A percentile compares a stretch with the other conserved stretches of the same genome.
phyloP scores from a whole-genome alignment of 2,888 invertebrate genomes.

The Ditula angustiorana region DNA sequence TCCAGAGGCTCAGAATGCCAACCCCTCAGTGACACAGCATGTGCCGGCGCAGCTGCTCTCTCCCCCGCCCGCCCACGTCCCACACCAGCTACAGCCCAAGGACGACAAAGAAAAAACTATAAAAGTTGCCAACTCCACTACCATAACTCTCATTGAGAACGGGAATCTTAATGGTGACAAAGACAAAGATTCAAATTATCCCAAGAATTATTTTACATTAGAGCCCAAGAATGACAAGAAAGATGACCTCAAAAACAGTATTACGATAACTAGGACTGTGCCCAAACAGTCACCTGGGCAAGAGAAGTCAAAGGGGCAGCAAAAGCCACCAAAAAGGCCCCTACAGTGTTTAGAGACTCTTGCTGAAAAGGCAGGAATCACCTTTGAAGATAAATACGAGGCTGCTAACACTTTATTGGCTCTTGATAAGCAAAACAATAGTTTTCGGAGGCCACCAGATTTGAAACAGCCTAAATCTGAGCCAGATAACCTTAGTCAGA shows the following conservation, averaged over 20 bases:
- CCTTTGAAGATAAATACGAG: constrained; percentile 91
- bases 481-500: constrained; percentile 65
- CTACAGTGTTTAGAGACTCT: constrained; percentile 90
- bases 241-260: constrained; percentile 81
- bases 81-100: constrained; percentile 61
- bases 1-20: constrained; percentile 61
- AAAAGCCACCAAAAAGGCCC: constrained; percentile 70
- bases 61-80: constrained; percentile 60
- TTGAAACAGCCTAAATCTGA: constrained; percentile 74
- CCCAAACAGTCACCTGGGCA: constrained; percentile 69
- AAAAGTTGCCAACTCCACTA: constrained; percentile 78
- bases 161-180: constrained; percentile 68
- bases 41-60: constrained; percentile 71
- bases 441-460: constrained; percentile 70
- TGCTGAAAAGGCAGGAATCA: constrained; percentile 90
- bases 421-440: constrained; percentile 87
- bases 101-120: constrained; percentile 78
- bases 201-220: constrained; percentile 77
- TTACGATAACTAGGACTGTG: constrained; percentile 76
- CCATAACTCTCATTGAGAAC: constrained; percentile 78
- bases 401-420: constrained; percentile 87
- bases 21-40: constrained; percentile 71
- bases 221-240: constrained; percentile 79
- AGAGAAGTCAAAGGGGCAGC: constrained; percentile 66
- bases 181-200: constrained; percentile 72